A percentile compares a stretch with the other conserved stretches of the same genome.
Evolutionary conservation across 2,888 invertebrate genomes (phyloP).

Genomic region (Disparrhopalites patrizii): DNA sequence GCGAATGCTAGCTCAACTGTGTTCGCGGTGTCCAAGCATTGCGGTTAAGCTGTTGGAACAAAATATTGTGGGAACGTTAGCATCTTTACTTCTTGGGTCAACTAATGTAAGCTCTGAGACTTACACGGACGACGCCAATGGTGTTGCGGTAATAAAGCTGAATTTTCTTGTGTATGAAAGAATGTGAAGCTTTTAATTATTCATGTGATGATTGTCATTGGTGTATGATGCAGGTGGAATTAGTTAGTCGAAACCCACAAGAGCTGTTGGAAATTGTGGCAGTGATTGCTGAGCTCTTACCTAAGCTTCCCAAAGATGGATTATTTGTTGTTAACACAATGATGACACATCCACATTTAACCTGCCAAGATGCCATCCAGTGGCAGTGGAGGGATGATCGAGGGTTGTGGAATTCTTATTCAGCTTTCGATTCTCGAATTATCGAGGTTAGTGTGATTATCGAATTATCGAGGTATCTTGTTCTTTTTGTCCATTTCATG

Average conservation of each 20-base stretch:
- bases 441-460: constrained; percentile 68
- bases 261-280: constrained; percentile 97
- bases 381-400: constrained; percentile 99
- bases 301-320: constrained; percentile 88
- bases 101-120: constrained; percentile 57
- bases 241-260: constrained; percentile 87
- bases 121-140: constrained; percentile 35
- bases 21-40: constrained; percentile 88
- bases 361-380: constrained; percentile 64
- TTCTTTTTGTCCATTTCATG: neutral
- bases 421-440: constrained; percentile 85
- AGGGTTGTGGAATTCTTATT: constrained; percentile 85
- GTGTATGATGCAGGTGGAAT: constrained; percentile 60
- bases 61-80: constrained; percentile 91
- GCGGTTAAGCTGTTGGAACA: constrained; percentile 87
- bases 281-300: constrained; percentile 95
- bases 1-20: constrained; percentile 93
- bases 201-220: too few species aligned
- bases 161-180: neutral
- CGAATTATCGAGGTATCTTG: neutral
- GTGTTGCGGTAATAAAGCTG: constrained; percentile 9
- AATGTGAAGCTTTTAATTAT: neutral
- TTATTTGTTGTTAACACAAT: constrained; percentile 90
- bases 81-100: constrained; percentile 90
- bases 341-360: constrained; percentile 47